These are phyloP conservation scores for Coccyzus lansbergi DNA, from an alignment of 2,797 vertebrate genomes.

Conservation along the genomic window DNA sequence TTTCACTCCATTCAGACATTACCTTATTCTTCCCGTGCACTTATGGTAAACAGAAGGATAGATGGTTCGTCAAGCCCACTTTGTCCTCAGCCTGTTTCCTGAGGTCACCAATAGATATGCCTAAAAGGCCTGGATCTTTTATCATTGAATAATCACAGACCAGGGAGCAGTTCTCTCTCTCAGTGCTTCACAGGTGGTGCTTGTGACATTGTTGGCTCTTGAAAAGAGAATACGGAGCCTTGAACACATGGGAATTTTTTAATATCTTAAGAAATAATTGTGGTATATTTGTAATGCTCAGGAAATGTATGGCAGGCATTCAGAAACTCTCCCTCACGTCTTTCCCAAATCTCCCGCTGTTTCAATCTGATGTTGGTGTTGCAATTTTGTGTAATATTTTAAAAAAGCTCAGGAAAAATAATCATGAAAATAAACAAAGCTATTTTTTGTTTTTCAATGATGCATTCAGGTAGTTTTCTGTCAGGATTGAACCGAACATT, in stretches of 20 bases:
- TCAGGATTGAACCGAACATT: not conserved
- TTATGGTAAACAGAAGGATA: not conserved
- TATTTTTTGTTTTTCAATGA: not conserved
- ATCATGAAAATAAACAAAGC: not conserved
- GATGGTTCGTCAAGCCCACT: not conserved
- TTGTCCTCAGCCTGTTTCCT: not conserved
- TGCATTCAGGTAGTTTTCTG: not conserved
- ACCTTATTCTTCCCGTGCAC: not conserved
- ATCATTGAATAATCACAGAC: conserved; percentile 42
- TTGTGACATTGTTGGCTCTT: not conserved
- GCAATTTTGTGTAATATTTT: not conserved
- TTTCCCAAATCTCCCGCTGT: not conserved
- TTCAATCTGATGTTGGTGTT: not conserved
- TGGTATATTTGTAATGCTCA: not conserved
- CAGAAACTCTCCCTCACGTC: not conserved
- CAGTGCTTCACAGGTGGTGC: not conserved
- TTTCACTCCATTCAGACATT: not conserved
- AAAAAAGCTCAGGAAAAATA: not conserved
- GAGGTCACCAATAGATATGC: not conserved
- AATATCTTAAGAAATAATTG: not conserved
- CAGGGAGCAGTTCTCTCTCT: not conserved
- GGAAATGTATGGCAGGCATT: not conserved
- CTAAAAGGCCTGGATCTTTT: not conserved
- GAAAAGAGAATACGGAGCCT: not conserved
- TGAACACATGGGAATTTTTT: not conserved